phyloP scores from a whole-genome alignment of 2,888 invertebrate species.

The Eristalis tenax region DNA sequence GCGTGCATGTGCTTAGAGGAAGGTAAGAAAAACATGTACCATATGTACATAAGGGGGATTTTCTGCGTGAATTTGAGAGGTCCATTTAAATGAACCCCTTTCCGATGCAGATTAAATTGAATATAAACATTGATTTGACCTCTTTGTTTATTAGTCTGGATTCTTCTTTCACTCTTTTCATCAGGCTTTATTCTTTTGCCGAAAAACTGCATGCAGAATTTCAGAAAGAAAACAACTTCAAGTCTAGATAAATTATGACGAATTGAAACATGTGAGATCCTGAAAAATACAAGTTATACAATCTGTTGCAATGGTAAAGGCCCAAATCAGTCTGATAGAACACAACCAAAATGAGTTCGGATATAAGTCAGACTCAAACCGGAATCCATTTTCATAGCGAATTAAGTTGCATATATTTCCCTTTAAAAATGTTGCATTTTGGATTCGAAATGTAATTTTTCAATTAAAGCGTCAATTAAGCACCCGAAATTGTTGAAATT shows the following conservation, averaged over 20 bases:
- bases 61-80: background rate
- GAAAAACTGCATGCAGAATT: background rate
- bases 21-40: background rate
- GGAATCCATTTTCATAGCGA: background rate
- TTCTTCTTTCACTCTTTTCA: background rate
- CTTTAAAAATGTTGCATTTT: background rate
- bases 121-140: background rate
- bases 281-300: background rate
- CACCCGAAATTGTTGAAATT: conserved; percentile 8
- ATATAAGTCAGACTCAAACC: background rate
- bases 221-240: background rate
- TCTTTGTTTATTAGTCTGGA: background rate
- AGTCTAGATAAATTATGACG: background rate
- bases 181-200: background rate
- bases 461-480: too few relatives aligned
- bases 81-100: background rate
- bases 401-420: background rate
- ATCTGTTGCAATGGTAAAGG: background rate
- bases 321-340: background rate
- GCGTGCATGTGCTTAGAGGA: background rate
- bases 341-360: background rate
- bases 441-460: background rate
- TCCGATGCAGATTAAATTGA: background rate
- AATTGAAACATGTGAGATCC: background rate
- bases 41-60: background rate